Evolutionary conservation across 2,113 vertebrate genomes (phyloP).

Genomic region (Pseudopipra pipra): DNA sequence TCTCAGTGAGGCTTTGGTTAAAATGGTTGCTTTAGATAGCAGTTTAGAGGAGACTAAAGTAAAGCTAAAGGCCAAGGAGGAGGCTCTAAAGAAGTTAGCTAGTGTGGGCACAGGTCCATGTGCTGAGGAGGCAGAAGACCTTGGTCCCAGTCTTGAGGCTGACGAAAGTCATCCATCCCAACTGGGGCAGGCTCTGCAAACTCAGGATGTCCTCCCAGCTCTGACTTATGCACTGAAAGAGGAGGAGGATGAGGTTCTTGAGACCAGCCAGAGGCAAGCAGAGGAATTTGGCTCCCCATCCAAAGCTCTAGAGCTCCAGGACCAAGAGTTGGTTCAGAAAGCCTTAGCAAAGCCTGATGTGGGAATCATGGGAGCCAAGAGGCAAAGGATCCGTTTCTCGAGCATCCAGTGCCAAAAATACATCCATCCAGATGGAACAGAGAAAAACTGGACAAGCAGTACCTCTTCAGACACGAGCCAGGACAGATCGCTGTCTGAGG

Average conservation of each 20-base stretch:
- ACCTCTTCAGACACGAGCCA: constrained; percentile 77
- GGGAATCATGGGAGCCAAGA: constrained; percentile 78
- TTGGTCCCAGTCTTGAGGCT: constrained; percentile 67
- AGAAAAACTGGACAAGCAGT: constrained; percentile 76
- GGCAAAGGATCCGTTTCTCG: constrained; percentile 90
- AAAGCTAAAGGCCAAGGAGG: constrained; percentile 84
- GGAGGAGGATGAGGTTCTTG: constrained; percentile 61
- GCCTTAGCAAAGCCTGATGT: constrained; percentile 69
- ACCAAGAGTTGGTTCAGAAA: constrained; percentile 60
- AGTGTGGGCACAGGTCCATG: constrained; percentile 51
- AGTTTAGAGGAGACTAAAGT: constrained; percentile 88
- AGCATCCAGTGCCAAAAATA: constrained; percentile 95
- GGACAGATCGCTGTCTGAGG: constrained; percentile 74
- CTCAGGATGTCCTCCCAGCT: constrained; percentile 45
- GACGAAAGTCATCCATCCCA: constrained; percentile 76
- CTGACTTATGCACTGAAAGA: not conserved
- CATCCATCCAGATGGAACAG: constrained; percentile 74
- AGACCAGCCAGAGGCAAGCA: constrained; percentile 36
- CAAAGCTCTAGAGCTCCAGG: constrained; percentile 44
- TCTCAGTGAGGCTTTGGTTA: constrained; percentile 87
- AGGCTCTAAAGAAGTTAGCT: constrained; percentile 78
- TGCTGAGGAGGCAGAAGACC: constrained; percentile 71
- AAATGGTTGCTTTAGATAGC: constrained; percentile 85
- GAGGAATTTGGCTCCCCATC: not conserved
- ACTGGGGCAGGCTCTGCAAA: constrained; percentile 73